phyloP scores from a whole-genome alignment of 2,888 invertebrate species.

The Crocallis elinguaria region DNA sequence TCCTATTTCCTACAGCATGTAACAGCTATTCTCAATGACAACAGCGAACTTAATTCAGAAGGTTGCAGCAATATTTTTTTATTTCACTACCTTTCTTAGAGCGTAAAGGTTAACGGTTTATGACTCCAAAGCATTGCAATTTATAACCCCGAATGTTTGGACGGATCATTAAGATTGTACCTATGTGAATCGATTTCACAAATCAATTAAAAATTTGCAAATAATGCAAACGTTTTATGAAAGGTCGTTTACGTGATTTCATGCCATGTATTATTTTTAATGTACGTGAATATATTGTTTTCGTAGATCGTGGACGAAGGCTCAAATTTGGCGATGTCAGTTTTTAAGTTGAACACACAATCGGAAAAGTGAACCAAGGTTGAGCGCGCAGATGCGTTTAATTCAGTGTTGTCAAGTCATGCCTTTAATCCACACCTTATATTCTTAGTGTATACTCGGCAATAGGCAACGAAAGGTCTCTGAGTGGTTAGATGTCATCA shows the following conservation, averaged over 20 bases:
- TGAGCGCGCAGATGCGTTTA: slow-evolving; percentile 28
- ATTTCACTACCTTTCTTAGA: background rate
- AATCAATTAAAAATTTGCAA: background rate
- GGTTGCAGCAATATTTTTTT: slow-evolving; percentile 13
- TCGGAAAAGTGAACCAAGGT: slow-evolving; percentile 44
- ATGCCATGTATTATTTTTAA: no score
- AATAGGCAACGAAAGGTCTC: slow-evolving; percentile 33
- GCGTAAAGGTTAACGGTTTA: slow-evolving; percentile 20
- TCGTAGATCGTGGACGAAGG: no score
- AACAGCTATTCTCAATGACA: no score
- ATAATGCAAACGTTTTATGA: slow-evolving; percentile 6
- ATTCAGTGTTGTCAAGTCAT: slow-evolving; percentile 24
- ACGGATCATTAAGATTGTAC: background rate
- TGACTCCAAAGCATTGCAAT: slow-evolving; percentile 2
- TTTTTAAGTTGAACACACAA: background rate
- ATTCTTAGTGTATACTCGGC: slow-evolving; percentile 42
- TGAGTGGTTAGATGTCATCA: slow-evolving; percentile 43
- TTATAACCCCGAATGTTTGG: background rate
- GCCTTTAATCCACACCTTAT: slow-evolving; percentile 43
- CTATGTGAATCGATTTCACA: background rate
- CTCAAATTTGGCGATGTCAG: no score
- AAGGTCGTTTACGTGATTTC: background rate
- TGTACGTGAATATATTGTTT: no score
- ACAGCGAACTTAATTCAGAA: no score
- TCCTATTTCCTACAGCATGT: slow-evolving; percentile 23